phyloP scores from a whole-genome alignment of 2,888 invertebrate genomes.

The Caenorhabditis sp. region DNA sequence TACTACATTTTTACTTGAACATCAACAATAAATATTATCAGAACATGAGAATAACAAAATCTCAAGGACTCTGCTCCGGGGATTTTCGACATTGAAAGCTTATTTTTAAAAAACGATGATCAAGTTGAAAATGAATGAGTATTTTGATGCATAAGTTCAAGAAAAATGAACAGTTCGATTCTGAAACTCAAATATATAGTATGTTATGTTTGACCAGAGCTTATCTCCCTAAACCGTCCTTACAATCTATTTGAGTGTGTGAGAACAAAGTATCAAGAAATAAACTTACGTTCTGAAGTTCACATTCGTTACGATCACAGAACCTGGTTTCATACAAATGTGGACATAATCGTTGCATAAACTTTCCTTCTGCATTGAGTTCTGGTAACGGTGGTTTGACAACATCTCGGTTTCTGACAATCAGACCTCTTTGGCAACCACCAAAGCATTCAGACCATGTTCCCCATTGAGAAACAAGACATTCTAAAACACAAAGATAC shows the following conservation, averaged over 20 bases:
- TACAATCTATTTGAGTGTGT: background rate
- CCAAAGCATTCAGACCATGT: conserved; percentile 53
- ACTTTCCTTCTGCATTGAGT: conserved; percentile 27
- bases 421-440: conserved; percentile 43
- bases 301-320: conserved; percentile 18
- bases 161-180: too few species aligned
- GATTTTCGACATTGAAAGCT: too few species aligned
- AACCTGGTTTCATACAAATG: conserved; percentile 46
- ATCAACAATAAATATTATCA: too few species aligned
- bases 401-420: conserved; percentile 52
- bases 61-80: too few species aligned
- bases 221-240: too few species aligned
- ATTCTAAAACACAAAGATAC: conserved; percentile 40
- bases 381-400: conserved; percentile 50
- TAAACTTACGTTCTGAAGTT: conserved; percentile 3
- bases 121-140: too few species aligned
- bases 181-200: too few species aligned
- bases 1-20: too few species aligned
- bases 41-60: too few species aligned
- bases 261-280: background rate
- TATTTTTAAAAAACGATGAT: too few species aligned
- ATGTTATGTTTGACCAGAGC: too few species aligned
- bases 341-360: conserved; percentile 39
- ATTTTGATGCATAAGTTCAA: too few species aligned
- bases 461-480: conserved; percentile 50